Conservation (phyloP, 2,113 vertebrate species). For the Amphiprion ocellaris region DNA sequence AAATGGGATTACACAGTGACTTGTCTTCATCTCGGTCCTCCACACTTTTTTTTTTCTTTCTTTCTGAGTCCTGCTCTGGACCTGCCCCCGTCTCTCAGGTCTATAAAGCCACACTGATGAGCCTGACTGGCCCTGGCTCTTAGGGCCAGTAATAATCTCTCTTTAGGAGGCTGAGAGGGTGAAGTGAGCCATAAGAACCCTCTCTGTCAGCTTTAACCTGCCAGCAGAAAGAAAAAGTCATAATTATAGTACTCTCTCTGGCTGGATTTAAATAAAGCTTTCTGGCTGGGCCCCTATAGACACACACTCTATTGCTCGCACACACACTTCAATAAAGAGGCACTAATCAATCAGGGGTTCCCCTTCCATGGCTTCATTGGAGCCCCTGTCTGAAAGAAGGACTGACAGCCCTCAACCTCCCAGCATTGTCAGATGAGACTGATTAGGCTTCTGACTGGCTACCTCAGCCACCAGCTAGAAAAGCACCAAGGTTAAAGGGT, state of each 20-base stretch:
- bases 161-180: constrained; percentile 80
- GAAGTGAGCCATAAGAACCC: constrained; percentile 83
- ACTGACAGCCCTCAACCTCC: constrained; percentile 85
- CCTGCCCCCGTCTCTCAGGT: constrained; percentile 50
- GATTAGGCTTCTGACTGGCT: constrained; percentile 84
- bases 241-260: constrained; percentile 81
- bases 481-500: constrained; percentile 82
- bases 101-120: constrained; percentile 73
- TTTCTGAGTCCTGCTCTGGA: constrained; percentile 56
- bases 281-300: constrained; percentile 72
- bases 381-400: constrained; percentile 80
- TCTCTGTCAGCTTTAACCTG: constrained; percentile 81
- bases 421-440: constrained; percentile 82
- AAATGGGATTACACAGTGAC: constrained; percentile 74
- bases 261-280: constrained; percentile 82
- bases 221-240: constrained; percentile 83
- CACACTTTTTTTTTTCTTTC: constrained; percentile 47
- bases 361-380: constrained; percentile 80
- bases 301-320: constrained; percentile 50
- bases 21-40: constrained; percentile 57
- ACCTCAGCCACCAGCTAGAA: constrained; percentile 82
- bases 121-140: constrained; percentile 71
- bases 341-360: constrained; percentile 85
- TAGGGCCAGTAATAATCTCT: constrained; percentile 80
- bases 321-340: constrained; percentile 81